Conservation (phyloP, 1,140 invertebrate genomes). For the Fopius arisanus region DNA sequence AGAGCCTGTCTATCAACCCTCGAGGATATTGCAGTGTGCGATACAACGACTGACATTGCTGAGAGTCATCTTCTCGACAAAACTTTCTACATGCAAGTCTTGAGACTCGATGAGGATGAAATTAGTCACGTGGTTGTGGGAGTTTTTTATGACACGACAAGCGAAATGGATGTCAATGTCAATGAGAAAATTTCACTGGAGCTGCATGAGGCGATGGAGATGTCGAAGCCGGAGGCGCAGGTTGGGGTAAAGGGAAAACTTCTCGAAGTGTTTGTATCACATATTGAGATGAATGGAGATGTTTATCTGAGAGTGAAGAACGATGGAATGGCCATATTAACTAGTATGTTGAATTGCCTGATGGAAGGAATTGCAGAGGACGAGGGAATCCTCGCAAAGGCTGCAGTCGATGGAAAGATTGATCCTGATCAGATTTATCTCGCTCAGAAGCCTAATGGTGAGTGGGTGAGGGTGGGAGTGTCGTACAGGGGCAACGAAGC, state of each 20-base stretch:
- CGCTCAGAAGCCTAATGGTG: conserved; percentile 41
- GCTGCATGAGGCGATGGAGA: not conserved
- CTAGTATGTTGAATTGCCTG: conserved; percentile 46
- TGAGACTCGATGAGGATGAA: conserved; percentile 21
- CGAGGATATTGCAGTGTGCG: conserved; percentile 64
- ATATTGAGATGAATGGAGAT: conserved; percentile 57
- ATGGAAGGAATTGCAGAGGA: conserved; percentile 39
- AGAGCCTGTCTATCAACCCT: conserved; percentile 68
- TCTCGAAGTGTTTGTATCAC: conserved; percentile 57
- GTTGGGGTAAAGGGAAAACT: conserved; percentile 45
- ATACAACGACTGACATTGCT: conserved; percentile 26
- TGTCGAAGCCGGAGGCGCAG: not conserved
- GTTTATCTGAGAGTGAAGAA: conserved; percentile 62
- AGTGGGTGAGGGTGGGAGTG: conserved; percentile 50
- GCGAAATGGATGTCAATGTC: conserved; percentile 45
- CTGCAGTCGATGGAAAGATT: conserved; percentile 22
- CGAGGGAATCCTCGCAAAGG: conserved; percentile 36
- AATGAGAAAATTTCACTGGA: conserved; percentile 46
- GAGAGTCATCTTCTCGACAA: conserved; percentile 42
- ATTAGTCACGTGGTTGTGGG: conserved; percentile 26
- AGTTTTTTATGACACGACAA: conserved; percentile 43
- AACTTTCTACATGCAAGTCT: conserved; percentile 34
- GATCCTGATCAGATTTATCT: conserved; percentile 54
- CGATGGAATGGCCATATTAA: conserved; percentile 50
- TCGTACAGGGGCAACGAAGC: conserved; percentile 44